Base-by-base conservation (phyloP, 1,140 invertebrate genomes). In the Cheumatopsyche charites region DNA sequence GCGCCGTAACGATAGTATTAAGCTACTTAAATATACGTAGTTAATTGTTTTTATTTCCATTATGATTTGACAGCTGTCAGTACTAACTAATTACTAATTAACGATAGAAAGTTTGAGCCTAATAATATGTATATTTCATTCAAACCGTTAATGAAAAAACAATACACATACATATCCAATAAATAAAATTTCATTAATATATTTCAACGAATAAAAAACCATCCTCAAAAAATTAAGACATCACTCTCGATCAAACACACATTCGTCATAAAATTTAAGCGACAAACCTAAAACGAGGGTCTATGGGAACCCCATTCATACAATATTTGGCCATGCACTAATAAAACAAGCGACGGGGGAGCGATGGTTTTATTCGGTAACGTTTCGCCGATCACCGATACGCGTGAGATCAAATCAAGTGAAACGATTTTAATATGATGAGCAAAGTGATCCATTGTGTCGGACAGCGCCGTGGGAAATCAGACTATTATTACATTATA, bases 331-430 rank as follows among this genome's bases (percentile, higher is more conserved):
- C 15, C 47, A 52, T 52, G n/a, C 5, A 19, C 47, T 52, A 52
- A 52, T 52, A 52, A 52, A 52, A 52, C 47, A 52, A 52, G 15
- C 47, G 15, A 52, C 47, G 47, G 15, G 47, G 47, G 15, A 4
- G 43, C 13, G 43, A 36, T 42, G n/a, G 29, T 23, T 21, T 23
- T 45, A 21, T n/a, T 13, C 36, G 29, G 68, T 17, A 62, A 70
- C 25, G 17, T 9, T 36, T 45, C 29, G 29, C 29, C 26, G 67
- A 61, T 55, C 36, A 66, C 17, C 25, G 63, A 74, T 74, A 74
- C 41, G 68, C 73, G 73, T 74, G 73, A 71, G 73, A 74, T 29
- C 41, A 52, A 67, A 74, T 74, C 69, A 70, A 71, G 62, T 71
- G 68, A 66, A 71, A 71, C 71, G 29, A 71, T 74, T 74, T 70